These are phyloP conservation scores for Corythoichthys haematopterus DNA, from an alignment of 2,113 vertebrate genomes.

Conservation along the genomic window DNA sequence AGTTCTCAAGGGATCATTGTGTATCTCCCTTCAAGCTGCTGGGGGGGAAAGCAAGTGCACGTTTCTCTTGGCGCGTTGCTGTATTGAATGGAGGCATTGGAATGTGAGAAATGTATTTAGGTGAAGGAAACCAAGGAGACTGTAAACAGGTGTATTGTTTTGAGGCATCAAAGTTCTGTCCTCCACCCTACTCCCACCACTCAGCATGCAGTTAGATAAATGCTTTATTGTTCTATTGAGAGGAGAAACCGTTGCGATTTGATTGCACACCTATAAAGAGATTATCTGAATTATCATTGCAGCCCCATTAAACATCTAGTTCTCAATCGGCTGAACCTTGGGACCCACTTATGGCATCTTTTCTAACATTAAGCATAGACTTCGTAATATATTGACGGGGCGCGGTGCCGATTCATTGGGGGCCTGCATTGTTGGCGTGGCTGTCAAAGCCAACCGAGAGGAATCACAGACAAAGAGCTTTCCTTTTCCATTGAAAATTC, in stretches of 20 bases:
- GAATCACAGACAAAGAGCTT: too few relatives aligned
- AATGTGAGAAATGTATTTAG: slow-evolving; percentile 71
- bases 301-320: slow-evolving; percentile 1
- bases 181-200: slow-evolving; percentile 4
- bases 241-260: slow-evolving; percentile 32
- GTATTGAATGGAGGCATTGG: slow-evolving; percentile 64
- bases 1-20: slow-evolving; percentile 67
- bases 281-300: slow-evolving; percentile 28
- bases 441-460: too few relatives aligned
- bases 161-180: slow-evolving; percentile 50
- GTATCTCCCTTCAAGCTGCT: slow-evolving; percentile 42
- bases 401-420: too few relatives aligned
- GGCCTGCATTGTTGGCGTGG: too few relatives aligned
- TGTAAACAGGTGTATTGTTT: slow-evolving; percentile 70
- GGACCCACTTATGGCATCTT: not conserved
- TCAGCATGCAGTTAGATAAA: slow-evolving; percentile 55
- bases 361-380: not conserved
- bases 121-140: slow-evolving; percentile 60
- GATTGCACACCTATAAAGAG: slow-evolving; percentile 49
- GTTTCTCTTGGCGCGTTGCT: slow-evolving; percentile 66
- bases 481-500: too few relatives aligned
- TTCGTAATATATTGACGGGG: not conserved
- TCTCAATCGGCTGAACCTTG: not conserved
- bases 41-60: slow-evolving; percentile 36
- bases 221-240: slow-evolving; percentile 46